Conservation (phyloP, 2,113 vertebrate genomes). For the Arvicanthis niloticus region DNA sequence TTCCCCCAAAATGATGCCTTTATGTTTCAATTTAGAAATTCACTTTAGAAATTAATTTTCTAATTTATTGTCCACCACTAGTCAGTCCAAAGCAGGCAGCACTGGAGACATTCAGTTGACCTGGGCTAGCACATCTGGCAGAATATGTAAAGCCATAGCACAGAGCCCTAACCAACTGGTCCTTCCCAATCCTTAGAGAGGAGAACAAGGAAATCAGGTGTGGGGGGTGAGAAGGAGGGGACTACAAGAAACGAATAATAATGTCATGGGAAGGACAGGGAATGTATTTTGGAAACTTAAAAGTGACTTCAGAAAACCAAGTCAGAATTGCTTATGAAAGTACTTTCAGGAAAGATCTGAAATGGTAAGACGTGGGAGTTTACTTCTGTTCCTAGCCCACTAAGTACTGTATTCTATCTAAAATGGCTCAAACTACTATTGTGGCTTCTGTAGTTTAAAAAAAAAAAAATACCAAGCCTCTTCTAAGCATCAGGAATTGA, state of each 20-base stretch:
- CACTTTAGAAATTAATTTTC: not conserved
- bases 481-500: not conserved
- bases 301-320: not conserved
- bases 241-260: not conserved
- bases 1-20: not conserved
- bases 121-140: not conserved
- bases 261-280: not conserved
- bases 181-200: not conserved
- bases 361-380: not conserved
- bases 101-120: not conserved
- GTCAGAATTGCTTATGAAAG: not conserved
- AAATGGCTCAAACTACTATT: not conserved
- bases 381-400: not conserved
- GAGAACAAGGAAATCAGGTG: not conserved
- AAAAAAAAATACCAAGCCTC: not conserved
- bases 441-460: not conserved
- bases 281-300: conserved; percentile 1
- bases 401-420: not conserved
- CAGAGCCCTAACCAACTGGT: not conserved
- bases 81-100: not conserved
- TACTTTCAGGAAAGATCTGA: not conserved
- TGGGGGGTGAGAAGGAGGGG: not conserved
- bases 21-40: not conserved
- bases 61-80: not conserved
- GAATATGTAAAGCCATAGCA: not conserved